A percentile compares a stretch with the other conserved stretches of the same genome.
phyloP scores from a whole-genome alignment of 2,113 vertebrate genomes.

The Orthonyx spaldingii region DNA sequence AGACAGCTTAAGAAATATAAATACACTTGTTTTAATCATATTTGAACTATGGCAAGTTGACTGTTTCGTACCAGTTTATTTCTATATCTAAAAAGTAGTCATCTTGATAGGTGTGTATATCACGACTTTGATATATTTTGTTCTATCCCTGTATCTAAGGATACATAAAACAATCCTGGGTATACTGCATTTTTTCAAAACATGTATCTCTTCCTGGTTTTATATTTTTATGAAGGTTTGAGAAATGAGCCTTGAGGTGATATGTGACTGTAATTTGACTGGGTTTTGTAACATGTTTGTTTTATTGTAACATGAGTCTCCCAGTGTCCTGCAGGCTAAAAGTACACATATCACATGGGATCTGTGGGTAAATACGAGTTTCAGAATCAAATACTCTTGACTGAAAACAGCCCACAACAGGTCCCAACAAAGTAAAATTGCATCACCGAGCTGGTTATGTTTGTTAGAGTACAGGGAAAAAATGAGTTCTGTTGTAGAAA shows the following conservation, averaged over 20 bases:
- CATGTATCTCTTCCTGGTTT: background rate
- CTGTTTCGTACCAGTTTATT: background rate
- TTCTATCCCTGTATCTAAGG: background rate
- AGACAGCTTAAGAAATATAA: background rate
- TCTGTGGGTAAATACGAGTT: background rate
- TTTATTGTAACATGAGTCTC: background rate
- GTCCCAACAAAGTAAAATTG: background rate
- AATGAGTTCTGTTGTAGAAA: background rate
- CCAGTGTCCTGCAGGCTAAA: background rate
- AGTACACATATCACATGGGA: background rate
- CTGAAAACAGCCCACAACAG: background rate
- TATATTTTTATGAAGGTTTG: background rate
- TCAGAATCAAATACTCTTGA: background rate
- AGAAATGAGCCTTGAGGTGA: background rate
- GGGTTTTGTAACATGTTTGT: background rate
- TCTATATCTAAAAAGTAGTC: background rate
- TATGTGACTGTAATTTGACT: background rate
- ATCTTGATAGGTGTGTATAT: background rate
- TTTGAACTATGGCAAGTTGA: background rate
- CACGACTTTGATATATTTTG: background rate
- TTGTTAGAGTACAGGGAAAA: background rate
- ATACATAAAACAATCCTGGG: background rate
- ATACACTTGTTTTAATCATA: background rate
- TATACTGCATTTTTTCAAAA: background rate
- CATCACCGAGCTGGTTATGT: background rate